Base-by-base conservation (phyloP, 1,140 invertebrate genomes). In the Eueides isabella region DNA sequence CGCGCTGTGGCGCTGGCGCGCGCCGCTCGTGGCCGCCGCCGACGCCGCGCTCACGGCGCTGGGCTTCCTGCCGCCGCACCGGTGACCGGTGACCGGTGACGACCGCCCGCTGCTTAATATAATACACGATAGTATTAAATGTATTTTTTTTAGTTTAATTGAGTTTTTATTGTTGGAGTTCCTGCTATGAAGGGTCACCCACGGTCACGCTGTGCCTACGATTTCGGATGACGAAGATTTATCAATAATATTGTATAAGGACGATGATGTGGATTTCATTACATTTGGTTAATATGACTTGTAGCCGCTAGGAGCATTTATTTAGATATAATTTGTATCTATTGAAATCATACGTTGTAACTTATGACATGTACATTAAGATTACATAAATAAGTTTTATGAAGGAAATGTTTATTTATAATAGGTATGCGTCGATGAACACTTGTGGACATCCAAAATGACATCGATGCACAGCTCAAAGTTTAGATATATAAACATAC, bases 1-100 rank as follows among this genome's bases (percentile, higher is more conserved):
- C 2, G 97, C 96, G 31, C 97, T 98, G 69, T 98, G 97, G 97
- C 95, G 96, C 77, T 98, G 96, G 92, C 97, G 97, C 85, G 96
- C 97, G 14, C 93, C 95, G 68, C 94, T 98, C 1, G 94, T 97
- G 63, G 86, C 94, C 2, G 93, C 96, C 74, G 96, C 96, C 0
- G 96, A 96, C 14, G 94, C 94, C 29, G 96, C 96, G 2, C 92
- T 98, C 28, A 95, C 94, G 41, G 95, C 93, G 26, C 94, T 98
- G 14, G 97, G 96, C 14, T 98, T 97, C 89, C 97, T 98, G 69
- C 87, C 87, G 75, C 87, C 85, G 75, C 86, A 88, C 79, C 86
- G 87, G 88, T 87, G 86, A 87, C 84, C 67, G 71, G n/a, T 87
- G 86, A 87, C 84, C 67, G 71, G n/a, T n/a, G n/a, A n/a, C 23